Percentiles rank a stretch among this genome's conserved stretches.
Conservation (phyloP, 2,113 vertebrate genomes). For the Urocolius indicus region DNA sequence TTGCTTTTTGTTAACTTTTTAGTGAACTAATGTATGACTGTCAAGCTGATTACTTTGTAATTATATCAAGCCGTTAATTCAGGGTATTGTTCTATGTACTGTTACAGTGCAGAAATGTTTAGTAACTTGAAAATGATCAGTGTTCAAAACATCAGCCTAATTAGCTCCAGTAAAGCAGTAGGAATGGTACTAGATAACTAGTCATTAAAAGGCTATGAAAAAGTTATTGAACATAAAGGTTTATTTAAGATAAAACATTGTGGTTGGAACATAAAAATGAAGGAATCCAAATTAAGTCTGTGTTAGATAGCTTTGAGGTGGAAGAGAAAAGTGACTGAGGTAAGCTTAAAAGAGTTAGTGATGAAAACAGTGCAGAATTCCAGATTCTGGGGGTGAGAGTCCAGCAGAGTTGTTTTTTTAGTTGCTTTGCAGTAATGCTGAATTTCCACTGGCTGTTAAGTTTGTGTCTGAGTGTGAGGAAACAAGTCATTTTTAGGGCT, state of each 20-base stretch:
- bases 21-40: not conserved
- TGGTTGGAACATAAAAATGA: not conserved
- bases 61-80: not conserved
- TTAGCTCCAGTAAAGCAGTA: not conserved
- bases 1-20: slow-evolving; percentile 1
- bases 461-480: not conserved
- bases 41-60: not conserved
- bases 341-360: not conserved
- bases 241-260: not conserved
- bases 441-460: not conserved
- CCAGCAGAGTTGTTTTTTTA: not conserved
- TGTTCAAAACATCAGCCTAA: not conserved
- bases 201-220: not conserved
- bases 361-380: not conserved
- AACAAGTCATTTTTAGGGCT: not conserved
- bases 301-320: not conserved
- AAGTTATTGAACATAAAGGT: not conserved
- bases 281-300: not conserved
- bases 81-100: not conserved
- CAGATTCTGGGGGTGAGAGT: fast-evolving
- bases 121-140: not conserved
- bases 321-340: not conserved
- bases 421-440: not conserved
- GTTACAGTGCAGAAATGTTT: not conserved
- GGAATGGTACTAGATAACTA: not conserved